Base-by-base conservation (phyloP, 2,797 vertebrate genomes). In the Hirundo rustica region DNA sequence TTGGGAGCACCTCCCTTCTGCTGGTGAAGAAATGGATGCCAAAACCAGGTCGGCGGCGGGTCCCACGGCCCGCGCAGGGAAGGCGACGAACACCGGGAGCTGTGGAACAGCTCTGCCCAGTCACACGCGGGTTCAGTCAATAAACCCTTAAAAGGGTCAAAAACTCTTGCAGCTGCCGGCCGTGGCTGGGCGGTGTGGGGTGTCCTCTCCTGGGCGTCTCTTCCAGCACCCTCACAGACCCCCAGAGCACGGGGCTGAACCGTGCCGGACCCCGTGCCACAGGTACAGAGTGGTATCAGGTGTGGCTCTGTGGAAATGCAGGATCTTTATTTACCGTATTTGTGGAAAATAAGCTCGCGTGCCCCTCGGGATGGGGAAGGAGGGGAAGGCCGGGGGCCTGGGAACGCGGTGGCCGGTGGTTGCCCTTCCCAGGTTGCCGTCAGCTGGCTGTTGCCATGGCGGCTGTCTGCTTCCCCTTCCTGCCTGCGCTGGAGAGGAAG, bases 361-460 rank as follows among this genome's bases (percentile, higher is more conserved):
- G 60, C 72, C 79, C 85, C 75, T 38, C n/a, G 7, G 65, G 72
- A 77, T 72, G 53, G 57, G 44, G 42, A 72, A 83, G 53, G 44
- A 90, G 55, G 88, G 95, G 93, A 93, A 94, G 54, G 67, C 85
- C 57, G 53, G 38, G 78, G 88, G 83, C 87, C 89, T 96, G 94
- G 96, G 96, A 96, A 94, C 67, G 21, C 2, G 11, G 42, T 91
- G 91, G 86, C 81, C 93, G 42, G 58, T 40, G 79, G 66, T 84
- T 96, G 85, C 94, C 85, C 90, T 94, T 89, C 93, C 95, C 95
- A 95, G 87, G 81, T 93, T 95, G 89, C 94, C 72, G 94, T 96
- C 79, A 89, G 89, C 91, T 85, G 91, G 80, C 70, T 96, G 66
- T 96, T 92, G 78, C 92, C 54, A 73, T 92, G 84, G 93, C 68